Percentiles rank a stretch among this genome's conserved stretches.
Conservation (phyloP, 2,797 vertebrate species). For the Gambelia wislizenii region DNA sequence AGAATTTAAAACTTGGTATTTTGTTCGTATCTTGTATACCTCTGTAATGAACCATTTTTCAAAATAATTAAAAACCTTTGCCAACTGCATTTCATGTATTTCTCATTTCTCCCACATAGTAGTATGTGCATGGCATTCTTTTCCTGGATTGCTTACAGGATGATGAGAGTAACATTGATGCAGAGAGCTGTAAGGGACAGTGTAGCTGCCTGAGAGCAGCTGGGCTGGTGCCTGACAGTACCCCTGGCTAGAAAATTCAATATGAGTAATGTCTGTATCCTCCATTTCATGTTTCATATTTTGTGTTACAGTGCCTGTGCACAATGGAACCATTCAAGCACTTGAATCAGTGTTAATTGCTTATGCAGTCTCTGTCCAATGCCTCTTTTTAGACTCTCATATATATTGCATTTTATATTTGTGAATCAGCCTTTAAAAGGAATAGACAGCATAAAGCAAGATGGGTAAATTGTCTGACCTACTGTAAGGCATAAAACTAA, state of each 20-base stretch:
- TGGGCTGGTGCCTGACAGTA: neutral
- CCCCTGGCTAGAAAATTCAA: neutral
- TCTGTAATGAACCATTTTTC: neutral
- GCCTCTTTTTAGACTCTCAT: neutral
- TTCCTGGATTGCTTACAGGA: neutral
- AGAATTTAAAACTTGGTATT: neutral
- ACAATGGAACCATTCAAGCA: neutral
- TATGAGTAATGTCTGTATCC: neutral
- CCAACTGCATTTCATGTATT: neutral
- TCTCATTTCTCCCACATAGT: neutral
- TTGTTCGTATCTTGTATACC: slow-evolving; percentile 1
- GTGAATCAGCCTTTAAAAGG: neutral
- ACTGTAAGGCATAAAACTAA: neutral
- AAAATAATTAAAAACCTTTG: neutral
- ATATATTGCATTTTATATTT: neutral
- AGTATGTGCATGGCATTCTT: neutral
- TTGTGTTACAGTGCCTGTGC: neutral
- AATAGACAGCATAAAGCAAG: neutral
- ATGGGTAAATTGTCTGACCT: neutral
- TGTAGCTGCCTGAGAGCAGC: neutral
- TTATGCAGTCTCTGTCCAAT: neutral
- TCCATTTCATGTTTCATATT: neutral
- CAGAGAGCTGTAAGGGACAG: neutral
- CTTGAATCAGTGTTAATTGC: neutral
- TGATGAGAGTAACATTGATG: neutral